Base-by-base conservation (phyloP, 2,888 invertebrate genomes). In the Drosophila tanythrix region DNA sequence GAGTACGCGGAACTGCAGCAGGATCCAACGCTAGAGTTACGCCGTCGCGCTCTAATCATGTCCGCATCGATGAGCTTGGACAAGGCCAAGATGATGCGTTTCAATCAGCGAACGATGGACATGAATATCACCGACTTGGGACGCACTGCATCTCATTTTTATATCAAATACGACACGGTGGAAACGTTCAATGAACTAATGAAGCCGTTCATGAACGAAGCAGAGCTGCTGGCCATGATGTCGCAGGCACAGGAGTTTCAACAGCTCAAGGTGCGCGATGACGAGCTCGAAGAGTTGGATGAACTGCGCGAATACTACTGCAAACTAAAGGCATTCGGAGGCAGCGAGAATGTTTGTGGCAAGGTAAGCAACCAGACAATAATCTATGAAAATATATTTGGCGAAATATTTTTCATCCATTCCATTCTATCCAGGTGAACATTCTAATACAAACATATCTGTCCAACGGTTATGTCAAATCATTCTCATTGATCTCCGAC, bases 131-230 rank as follows among this genome's bases (percentile, higher is more conserved):
- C 96, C 2, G 95, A 99, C 93, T 94, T 99, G 77, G 99, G 99
- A 0, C 95, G 99, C 64, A 99, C 98, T 18, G 99, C 99, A 0
- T 99, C 99, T 91, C 98, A 99, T 93, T 99, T 97, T 94, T 99
- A 99, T 93, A 97, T 99, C 72, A 99, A 98, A 76, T 97, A 97
- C 91, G 98, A 98, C 83, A 99, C 99, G 0, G 97, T 99, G 84
- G 97, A 98, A 92, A 95, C 96, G 27, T 98, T 99, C 93, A 98
- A 98, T 93, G 97, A 98, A 76, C 94, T 96, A 90, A 94, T 97
- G 75, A 95, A 95, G 66, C 95, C 96, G 43, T 94, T 96, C 33
- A 98, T 99, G 97, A 96, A 95, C 5, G 97, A 98, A 79, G 95
- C 96, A 0, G 97, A 97, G 77, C 96, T 99, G 35, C 94, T 99